phyloP scores from a whole-genome alignment of 1,140 invertebrate species.

The Manduca sexta region DNA sequence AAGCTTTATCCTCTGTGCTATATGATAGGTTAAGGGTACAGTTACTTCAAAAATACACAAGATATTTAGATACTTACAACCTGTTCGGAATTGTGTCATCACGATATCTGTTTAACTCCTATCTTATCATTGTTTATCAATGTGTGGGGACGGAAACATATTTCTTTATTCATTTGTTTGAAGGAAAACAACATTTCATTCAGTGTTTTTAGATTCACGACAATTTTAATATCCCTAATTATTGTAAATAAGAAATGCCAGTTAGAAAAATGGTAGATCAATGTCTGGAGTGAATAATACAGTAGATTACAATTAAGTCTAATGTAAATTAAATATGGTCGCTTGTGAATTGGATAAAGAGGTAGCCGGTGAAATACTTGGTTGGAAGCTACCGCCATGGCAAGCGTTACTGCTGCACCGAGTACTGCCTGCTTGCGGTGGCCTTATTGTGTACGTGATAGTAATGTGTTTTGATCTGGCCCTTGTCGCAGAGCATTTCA shows the following conservation, averaged over 20 bases:
- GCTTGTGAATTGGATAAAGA: conserved; percentile 57
- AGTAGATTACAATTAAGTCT: not conserved
- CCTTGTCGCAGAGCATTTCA: conserved; percentile 42
- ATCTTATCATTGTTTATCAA: conserved; percentile 63
- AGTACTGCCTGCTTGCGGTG: conserved; percentile 57
- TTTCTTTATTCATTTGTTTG: conserved; percentile 31
- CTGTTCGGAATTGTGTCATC: conserved; percentile 39
- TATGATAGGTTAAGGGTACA: no score
- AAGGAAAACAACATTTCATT: conserved; percentile 19
- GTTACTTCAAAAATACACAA: no score
- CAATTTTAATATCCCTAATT: not conserved
- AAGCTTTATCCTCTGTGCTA: no score
- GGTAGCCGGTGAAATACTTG: conserved; percentile 51
- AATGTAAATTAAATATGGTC: conserved; percentile 34
- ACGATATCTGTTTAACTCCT: conserved; percentile 36
- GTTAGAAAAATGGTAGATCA: no score
- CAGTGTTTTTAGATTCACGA: no score
- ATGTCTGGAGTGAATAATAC: no score
- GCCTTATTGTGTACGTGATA: conserved; percentile 48
- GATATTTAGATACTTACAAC: no score
- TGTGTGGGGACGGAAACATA: conserved; percentile 35
- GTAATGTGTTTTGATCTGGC: conserved; percentile 56
- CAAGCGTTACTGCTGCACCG: conserved; percentile 51
- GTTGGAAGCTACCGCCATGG: conserved; percentile 52
- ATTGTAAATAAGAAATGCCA: conserved; percentile 3